Conservation (phyloP, 2,888 invertebrate genomes). For the Drosophila mayaguana region DNA sequence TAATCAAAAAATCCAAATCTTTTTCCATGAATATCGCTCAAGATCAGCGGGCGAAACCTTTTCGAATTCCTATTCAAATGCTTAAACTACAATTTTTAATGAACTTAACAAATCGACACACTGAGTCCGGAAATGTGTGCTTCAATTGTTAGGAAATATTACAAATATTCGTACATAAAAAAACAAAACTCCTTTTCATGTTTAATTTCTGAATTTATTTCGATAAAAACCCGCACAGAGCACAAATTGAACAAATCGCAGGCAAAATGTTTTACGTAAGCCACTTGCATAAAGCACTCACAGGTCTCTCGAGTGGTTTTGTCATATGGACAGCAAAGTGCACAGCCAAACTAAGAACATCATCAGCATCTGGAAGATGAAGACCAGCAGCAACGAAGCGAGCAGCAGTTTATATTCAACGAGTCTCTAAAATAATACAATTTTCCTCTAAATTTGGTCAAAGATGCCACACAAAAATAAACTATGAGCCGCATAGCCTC, state of each 20-base stretch:
- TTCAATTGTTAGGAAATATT: background rate
- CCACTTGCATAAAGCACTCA: background rate
- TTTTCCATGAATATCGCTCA: constrained; percentile 48
- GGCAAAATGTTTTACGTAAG: constrained; percentile 29
- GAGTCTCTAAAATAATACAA: constrained; percentile 76
- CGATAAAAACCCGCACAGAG: constrained; percentile 18
- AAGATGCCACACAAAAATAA: constrained; percentile 49
- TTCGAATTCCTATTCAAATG: constrained; percentile 7
- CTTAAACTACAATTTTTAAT: constrained; percentile 3
- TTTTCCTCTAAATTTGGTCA: constrained; percentile 76
- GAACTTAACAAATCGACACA: background rate
- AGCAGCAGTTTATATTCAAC: constrained; percentile 53
- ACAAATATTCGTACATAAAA: background rate
- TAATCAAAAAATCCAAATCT: constrained; percentile 64
- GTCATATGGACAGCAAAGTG: constrained; percentile 36
- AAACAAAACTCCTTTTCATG: background rate
- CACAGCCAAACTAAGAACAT: constrained; percentile 28
- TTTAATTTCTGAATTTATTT: constrained; percentile 1
- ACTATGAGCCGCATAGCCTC: constrained; percentile 16
- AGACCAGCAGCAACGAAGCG: constrained; percentile 19
- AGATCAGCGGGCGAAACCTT: background rate
- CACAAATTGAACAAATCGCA: constrained; percentile 59
- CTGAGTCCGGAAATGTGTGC: background rate
- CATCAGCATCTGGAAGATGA: constrained; percentile 10
- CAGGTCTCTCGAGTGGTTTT: constrained; percentile 18